These are phyloP conservation scores for Spatula clypeata DNA, from an alignment of 2,797 vertebrate genomes.

Conservation along the genomic window DNA sequence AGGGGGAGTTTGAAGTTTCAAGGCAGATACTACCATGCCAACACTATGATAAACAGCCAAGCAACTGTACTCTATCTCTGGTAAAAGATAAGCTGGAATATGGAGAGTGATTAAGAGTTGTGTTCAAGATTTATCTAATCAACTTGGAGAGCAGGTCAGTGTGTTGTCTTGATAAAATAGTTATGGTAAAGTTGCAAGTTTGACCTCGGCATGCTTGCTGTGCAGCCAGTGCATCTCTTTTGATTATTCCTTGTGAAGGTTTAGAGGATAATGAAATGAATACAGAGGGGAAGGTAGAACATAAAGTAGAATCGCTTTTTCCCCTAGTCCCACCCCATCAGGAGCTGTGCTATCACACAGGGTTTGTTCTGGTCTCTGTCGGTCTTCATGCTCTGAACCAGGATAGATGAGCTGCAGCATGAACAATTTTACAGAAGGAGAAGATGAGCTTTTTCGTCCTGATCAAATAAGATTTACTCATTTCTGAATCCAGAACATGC, in stretches of 20 bases:
- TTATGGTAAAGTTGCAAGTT: constrained; percentile 46
- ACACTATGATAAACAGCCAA: constrained; percentile 28
- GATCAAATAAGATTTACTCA: not conserved
- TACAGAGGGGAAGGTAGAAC: constrained; percentile 21
- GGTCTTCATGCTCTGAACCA: not conserved
- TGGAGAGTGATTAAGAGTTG: constrained; percentile 36
- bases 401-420: not conserved
- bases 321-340: not conserved
- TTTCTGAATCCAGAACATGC: not conserved
- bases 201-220: constrained; percentile 23
- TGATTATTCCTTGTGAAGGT: constrained; percentile 36
- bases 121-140: constrained; percentile 33
- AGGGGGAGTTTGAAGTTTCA: not conserved
- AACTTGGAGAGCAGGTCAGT: constrained; percentile 25
- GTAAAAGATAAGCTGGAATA: constrained; percentile 46
- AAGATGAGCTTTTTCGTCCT: not conserved
- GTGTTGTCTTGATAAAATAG: constrained; percentile 1
- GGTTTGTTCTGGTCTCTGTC: not conserved
- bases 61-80: not conserved
- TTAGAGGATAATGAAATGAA: constrained; percentile 57
- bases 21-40: not conserved
- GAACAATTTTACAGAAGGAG: not conserved
- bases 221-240: constrained; percentile 6
- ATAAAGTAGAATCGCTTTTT: constrained; percentile 53
- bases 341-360: not conserved